phyloP scores from a whole-genome alignment of 2,113 vertebrate species.

The Xiphophorus maculatus region DNA sequence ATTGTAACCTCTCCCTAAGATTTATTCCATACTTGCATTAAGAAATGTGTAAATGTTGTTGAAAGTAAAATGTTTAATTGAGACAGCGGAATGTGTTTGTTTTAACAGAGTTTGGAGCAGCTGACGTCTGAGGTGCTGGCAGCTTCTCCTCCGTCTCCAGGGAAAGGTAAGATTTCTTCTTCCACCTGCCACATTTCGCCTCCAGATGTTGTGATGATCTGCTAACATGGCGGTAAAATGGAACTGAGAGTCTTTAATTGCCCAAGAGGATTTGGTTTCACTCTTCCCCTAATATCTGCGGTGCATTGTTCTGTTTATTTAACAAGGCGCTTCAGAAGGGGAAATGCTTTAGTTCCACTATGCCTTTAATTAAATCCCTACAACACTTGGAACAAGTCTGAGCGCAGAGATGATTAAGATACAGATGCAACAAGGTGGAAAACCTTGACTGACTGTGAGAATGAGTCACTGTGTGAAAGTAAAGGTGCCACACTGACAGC shows the following conservation, averaged over 20 bases:
- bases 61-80: neutral
- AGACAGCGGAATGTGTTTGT: conserved; percentile 8
- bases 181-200: conserved; percentile 10
- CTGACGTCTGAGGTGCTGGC: conserved; percentile 11
- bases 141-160: conserved; percentile 3
- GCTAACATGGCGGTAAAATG: conserved; percentile 41
- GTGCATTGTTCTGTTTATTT: conserved; percentile 34
- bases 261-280: conserved; percentile 15
- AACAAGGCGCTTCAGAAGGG: conserved; percentile 10
- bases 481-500: conserved; percentile 20
- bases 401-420: neutral
- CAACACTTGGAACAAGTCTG: neutral
- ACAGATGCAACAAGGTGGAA: conserved; percentile 16
- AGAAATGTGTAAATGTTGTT: neutral
- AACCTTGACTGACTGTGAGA: conserved; percentile 9
- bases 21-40: conserved; percentile 9
- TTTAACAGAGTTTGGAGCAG: conserved; percentile 44
- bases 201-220: conserved; percentile 42
- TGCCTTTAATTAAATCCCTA: conserved; percentile 29
- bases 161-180: conserved; percentile 48
- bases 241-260: conserved; percentile 38
- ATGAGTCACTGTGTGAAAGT: conserved; percentile 4
- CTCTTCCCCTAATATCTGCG: conserved; percentile 6
- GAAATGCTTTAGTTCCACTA: conserved; percentile 21
- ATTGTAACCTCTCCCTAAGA: neutral